A percentile compares a stretch with the other conserved stretches of the same genome.
Evolutionary conservation across 2,888 invertebrate species (phyloP).

Genomic region (Stegophylla sp.): DNA sequence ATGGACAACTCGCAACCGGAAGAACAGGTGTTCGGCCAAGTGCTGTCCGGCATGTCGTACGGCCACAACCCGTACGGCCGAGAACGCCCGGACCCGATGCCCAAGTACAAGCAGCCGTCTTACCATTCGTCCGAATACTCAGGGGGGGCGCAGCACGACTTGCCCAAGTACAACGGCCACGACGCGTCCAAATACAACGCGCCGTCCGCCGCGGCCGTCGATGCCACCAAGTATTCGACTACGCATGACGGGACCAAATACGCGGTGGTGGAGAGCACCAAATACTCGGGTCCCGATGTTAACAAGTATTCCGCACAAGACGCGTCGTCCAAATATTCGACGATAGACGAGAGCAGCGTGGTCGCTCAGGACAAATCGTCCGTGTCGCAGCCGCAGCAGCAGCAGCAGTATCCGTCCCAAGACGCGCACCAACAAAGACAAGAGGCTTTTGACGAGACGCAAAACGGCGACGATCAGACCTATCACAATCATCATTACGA

Average conservation of each 20-base stretch:
- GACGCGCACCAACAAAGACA: slow-evolving; percentile 21
- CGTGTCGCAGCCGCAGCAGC: too few species aligned
- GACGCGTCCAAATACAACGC: slow-evolving; percentile 41
- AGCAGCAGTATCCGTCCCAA: slow-evolving; percentile 22
- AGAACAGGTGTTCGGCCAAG: slow-evolving; percentile 79
- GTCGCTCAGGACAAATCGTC: slow-evolving; percentile 37
- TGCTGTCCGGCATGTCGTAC: slow-evolving; percentile 75
- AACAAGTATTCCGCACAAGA: slow-evolving; percentile 29
- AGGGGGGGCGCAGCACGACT: too few species aligned
- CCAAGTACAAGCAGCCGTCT: slow-evolving; percentile 42
- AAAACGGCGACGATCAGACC: slow-evolving; percentile 30
- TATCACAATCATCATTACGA: slow-evolving; percentile 54
- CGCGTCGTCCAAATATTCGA: slow-evolving; percentile 39
- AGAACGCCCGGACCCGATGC: slow-evolving; percentile 55
- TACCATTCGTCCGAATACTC: slow-evolving; percentile 39
- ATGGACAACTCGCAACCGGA: slow-evolving; percentile 70
- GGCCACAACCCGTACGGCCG: slow-evolving; percentile 62
- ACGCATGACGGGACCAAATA: slow-evolving; percentile 32
- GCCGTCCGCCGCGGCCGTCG: slow-evolving; percentile 16
- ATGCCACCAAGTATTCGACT: slow-evolving; percentile 36
- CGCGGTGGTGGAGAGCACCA: slow-evolving; percentile 22
- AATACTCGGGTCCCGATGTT: slow-evolving; percentile 37
- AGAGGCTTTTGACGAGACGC: slow-evolving; percentile 26
- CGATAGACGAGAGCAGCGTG: slow-evolving; percentile 31
- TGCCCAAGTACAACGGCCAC: slow-evolving; percentile 12